Base-by-base conservation (phyloP, 2,113 vertebrate species). In the Poecile atricapillus region DNA sequence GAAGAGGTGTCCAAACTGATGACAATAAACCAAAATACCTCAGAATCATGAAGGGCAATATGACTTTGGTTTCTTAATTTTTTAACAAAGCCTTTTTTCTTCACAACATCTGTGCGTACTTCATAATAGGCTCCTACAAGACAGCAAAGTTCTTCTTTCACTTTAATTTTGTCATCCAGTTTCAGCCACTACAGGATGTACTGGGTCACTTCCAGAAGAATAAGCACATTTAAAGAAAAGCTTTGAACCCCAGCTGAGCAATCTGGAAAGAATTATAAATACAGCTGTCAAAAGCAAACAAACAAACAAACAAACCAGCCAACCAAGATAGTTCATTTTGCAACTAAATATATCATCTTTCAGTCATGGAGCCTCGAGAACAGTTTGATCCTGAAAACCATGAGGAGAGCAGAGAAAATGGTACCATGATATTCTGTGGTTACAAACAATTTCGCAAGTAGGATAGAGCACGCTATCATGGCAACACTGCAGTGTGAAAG, bases 361-460 rank as follows among this genome's bases (percentile, higher is more conserved):
- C 69, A 77, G 31, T 37, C 5, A 3, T 53, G 31, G 30, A 87
- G 24, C 39, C 67, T 16, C 59, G 60, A 74, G 41, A n/a, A 70
- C 24, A 55, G n/a, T 44, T 55, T 71, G 27, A n/a, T 93, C 53
- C 80, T 74, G n/a, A 77, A 89, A 96, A 60, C 28, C 23, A 14
- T 8, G 15, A 52, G 35, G 44, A 87, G 56, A 83, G 21, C 9
- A 63, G 25, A 18, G 43, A 65, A 93, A 88, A 74, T 6, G 2
- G 53, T 55, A 74, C n/a, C 56, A 74, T 28, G 50, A 92, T 33
- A 63, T 56, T 78, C 33, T 35, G 8, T 50, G 21, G 68, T 58
- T n/a, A 82, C 73, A 90, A 87, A 55, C 49, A 70, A 91, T 87
- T 79, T 95, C 60, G 63, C 80, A 89, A 81, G 60, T 46, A 59